Base-by-base conservation (phyloP, 2,888 invertebrate species). In the Pecten maximus region DNA sequence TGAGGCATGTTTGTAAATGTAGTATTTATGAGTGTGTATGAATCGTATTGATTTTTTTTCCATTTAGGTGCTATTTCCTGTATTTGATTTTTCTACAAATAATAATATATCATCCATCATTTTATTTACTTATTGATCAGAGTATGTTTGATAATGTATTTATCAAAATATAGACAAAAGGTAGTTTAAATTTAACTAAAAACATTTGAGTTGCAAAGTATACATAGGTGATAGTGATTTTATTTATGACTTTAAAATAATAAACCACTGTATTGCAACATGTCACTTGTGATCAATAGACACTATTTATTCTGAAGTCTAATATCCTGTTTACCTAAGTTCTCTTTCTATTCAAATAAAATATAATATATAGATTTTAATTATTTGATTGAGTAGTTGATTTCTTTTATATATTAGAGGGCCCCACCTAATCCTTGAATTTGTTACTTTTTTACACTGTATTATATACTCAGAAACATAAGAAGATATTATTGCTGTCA, bases 361-460 rank as follows among this genome's bases (percentile, higher is more conserved):
- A 54, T 54, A n/a, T 54, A 2, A 16, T 15, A 74, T 19, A 54
- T 54, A 54, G 2, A 54, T 19, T 54, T 19, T 54, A 19, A 10
- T 54, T 54, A 0, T 74, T 74, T 28, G 35, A 35, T 74, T 74
- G 74, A 35, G 10, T 74, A 74, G 44, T 44, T 10, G 44, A 44
- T 44, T 10, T 44, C 6, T 10, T 44, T 10, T 23, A 74, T 74
- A n/a, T 10, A 35, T 35, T 74, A 28, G 28, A 35, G 74, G 35
- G 74, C 19, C 74, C 74, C 74, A 35, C 74, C 6, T 15, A 74
- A 23, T 35, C 74, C 19, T n/a, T 48, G 48, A 48, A 48, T 54
- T 54, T 74, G 74, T 74, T 74, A 74, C 74, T 35, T 74, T 54
- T 74, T 74, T 74, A 74, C 74, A 74, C 74, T 74, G 74, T 74